These are phyloP conservation scores for Oreochromis niloticus DNA, from an alignment of 2,113 vertebrate genomes.

Conservation along the genomic window DNA sequence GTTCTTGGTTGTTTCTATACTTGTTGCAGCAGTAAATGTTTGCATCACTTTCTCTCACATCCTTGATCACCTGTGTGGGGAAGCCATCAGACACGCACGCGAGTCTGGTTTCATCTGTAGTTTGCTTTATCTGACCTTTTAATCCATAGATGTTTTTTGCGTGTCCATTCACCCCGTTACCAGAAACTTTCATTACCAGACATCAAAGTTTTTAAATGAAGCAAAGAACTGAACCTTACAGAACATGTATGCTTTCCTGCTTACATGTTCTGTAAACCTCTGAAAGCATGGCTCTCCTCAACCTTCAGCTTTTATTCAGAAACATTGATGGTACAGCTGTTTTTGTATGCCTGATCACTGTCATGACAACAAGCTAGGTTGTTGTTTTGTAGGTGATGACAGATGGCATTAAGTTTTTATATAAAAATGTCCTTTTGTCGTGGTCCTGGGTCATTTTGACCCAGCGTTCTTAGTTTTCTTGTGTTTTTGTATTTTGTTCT, in stretches of 20 bases:
- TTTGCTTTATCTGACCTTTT: no score
- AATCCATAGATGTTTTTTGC: no score
- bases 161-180: no score
- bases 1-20: not conserved
- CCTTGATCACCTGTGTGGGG: not conserved
- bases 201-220: no score
- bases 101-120: not conserved
- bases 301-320: not conserved
- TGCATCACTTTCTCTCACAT: not conserved
- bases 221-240: no score
- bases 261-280: rapidly evolving
- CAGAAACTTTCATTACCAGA: no score
- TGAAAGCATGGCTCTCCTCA: not conserved
- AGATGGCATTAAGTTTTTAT: not conserved
- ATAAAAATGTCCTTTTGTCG: not conserved
- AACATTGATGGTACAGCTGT: not conserved
- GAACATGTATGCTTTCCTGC: no score
- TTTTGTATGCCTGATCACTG: not conserved
- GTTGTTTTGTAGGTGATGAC: not conserved
- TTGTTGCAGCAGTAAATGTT: not conserved
- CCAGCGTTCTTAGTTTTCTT: no score
- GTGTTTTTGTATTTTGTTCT: no score
- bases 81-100: not conserved
- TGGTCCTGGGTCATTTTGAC: no score
- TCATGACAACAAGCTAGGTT: not conserved